Percentiles rank a stretch among this genome's conserved stretches.
These are phyloP conservation scores for Cololabis saira DNA, from an alignment of 2,113 vertebrate species.

Conservation along the genomic window DNA sequence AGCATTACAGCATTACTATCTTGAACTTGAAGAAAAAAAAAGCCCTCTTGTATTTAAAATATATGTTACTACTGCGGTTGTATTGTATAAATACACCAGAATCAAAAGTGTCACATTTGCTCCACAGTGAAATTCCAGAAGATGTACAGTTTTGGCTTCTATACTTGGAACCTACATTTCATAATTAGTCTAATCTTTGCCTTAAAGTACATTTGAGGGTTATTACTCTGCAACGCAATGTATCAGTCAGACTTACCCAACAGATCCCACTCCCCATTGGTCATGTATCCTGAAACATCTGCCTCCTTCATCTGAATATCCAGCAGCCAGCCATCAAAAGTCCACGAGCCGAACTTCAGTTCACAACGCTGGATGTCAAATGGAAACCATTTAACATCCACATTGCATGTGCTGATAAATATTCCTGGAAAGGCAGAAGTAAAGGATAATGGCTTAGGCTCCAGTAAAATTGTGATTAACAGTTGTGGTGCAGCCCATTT, in stretches of 20 bases:
- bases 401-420: constrained; percentile 83
- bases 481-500: constrained; percentile 3
- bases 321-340: constrained; percentile 84
- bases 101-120: not conserved
- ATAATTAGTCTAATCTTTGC: too few relatives aligned
- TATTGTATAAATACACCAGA: not conserved
- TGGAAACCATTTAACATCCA: constrained; percentile 86
- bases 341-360: constrained; percentile 86
- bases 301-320: constrained; percentile 85
- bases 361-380: constrained; percentile 86
- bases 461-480: constrained; percentile 1
- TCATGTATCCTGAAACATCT: constrained; percentile 83
- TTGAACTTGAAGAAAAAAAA: too few relatives aligned
- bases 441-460: not conserved
- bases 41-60: too few relatives aligned
- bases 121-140: not conserved
- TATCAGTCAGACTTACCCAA: constrained; percentile 69
- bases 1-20: too few relatives aligned
- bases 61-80: too few relatives aligned
- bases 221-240: too few relatives aligned
- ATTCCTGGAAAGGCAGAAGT: constrained; percentile 72
- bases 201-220: too few relatives aligned
- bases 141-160: not conserved
- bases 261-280: constrained; percentile 85
- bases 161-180: too few relatives aligned